These are phyloP conservation scores for Callyntrura guangdongensis DNA, from an alignment of 2,888 invertebrate genomes.

Conservation along the genomic window DNA sequence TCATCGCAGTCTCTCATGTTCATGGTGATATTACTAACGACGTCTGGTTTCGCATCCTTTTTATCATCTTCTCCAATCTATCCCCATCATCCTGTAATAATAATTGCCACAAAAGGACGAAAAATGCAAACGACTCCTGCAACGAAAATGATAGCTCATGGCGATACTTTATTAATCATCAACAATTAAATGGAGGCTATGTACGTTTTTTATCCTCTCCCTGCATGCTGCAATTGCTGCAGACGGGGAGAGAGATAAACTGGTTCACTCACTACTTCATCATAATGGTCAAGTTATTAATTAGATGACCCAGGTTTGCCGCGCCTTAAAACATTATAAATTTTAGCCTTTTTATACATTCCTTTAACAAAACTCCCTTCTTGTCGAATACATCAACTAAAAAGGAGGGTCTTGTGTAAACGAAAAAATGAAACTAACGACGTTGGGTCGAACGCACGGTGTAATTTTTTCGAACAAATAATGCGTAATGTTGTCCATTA, in stretches of 20 bases:
- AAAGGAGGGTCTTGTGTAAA: slow-evolving; percentile 6
- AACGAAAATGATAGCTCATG: slow-evolving; percentile 64
- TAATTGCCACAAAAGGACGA: slow-evolving; percentile 56
- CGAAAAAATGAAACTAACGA: neutral
- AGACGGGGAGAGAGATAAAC: slow-evolving; percentile 32
- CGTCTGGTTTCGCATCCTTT: slow-evolving; percentile 47
- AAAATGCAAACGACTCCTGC: slow-evolving; percentile 45
- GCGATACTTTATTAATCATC: slow-evolving; percentile 76
- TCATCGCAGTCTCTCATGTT: neutral
- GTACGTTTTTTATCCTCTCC: slow-evolving; percentile 47
- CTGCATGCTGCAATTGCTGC: slow-evolving; percentile 10
- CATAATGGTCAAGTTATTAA: slow-evolving; percentile 65
- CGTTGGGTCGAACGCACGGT: neutral
- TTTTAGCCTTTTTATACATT: slow-evolving; percentile 36
- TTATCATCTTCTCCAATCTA: slow-evolving; percentile 64
- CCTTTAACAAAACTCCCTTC: slow-evolving; percentile 28
- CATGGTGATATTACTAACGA: slow-evolving; percentile 28
- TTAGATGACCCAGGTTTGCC: slow-evolving; percentile 73
- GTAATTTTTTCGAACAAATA: slow-evolving; percentile 7
- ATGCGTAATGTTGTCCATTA: neutral
- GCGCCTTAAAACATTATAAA: slow-evolving; percentile 51
- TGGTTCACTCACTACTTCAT: slow-evolving; percentile 63
- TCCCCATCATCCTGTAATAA: slow-evolving; percentile 34
- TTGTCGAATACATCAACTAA: slow-evolving; percentile 12
- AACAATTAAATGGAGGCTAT: slow-evolving; percentile 75